Evolutionary conservation across 2,888 invertebrate genomes (phyloP), one percentile per base, ranked within the genome.

Genomic region (Scaeva pyrastri): DNA sequence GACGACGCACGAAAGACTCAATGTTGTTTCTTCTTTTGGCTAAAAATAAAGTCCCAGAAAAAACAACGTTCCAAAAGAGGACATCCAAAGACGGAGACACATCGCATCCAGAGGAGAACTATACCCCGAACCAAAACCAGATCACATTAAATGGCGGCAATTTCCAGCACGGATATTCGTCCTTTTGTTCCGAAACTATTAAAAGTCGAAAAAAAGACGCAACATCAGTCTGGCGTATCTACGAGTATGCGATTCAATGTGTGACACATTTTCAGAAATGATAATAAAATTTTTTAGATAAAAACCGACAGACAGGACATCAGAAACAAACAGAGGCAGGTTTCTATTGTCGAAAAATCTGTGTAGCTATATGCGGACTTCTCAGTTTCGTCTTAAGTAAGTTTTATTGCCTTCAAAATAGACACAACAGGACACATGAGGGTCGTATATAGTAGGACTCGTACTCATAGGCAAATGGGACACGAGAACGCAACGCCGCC

Each of bases 101-200:
- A 76, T 52, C n/a, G n/a, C n/a, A n/a, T n/a, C n/a, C n/a, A n/a
- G n/a, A n/a, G n/a, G n/a, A n/a, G n/a, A n/a, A n/a, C n/a, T n/a
- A n/a, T n/a, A n/a, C n/a, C n/a, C n/a, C n/a, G n/a, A n/a, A n/a
- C n/a, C n/a, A n/a, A 43, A 48, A 21, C 58, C 52, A 73, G 56
- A 71, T 31, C 62, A 72, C 76, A 82, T 86, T 77, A 82, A 86
- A 86, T 86, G 82, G 86, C 77, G 86, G 70, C 86, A 86, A 82
- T 82, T 75, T 86, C 62, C 48, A 77, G 58, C 48, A 77, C 86
- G 86, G 86, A 86, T 86, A 86, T 86, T 86, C 82, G 82, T 82
- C 82, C 82, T 72, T 86, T 86, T 82, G 81, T 81, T 86, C 60
- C 64, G n/a, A 71, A 85, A 81, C 85, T 85, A 85, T 81, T 80